Evolutionary conservation across 2,797 vertebrate species (phyloP), one percentile per base, ranked within the genome.

Genomic region (Scleropages formosus): DNA sequence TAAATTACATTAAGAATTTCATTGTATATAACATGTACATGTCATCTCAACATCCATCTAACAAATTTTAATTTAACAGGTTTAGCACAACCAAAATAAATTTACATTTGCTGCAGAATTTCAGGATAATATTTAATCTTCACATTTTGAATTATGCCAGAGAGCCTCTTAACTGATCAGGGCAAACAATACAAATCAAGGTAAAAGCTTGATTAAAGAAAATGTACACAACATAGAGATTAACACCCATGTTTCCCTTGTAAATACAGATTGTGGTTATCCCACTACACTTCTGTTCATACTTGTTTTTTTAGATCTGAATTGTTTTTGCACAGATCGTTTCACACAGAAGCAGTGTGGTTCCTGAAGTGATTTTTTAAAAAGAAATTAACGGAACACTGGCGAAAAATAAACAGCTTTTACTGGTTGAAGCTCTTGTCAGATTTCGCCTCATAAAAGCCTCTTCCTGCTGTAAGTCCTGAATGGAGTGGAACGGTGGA

Each of bases 401-500:
- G 31, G 6, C 2, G 8, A 61, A 15, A 61, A 20, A 1, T 4
- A 8, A 10, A 51, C 47, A 49, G 46, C 20, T 20, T 68, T n/a
- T 47, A 68, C 64, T 18, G 20, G 49, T 18, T 47, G 6, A 15
- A 18, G 10, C 0, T 22, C 12, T n/a, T 7, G 12, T 18, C n/a
- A 39, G 22, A 70, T 4, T 3, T 3, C 10, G n/a, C 11, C 7
- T 72, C 70, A 60, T n/a, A 72, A 20, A 8, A 97, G 89, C 78
- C 94, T 95, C 88, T 96, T 99, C 80, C 96, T 90, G 44, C 93
- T 94, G 80, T 93, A 95, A 18, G 86, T 92, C 81, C 86, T 93
- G 77, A 85, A 85, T 27, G 86, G 70, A 61, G 80, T 79, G 1
- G 64, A 86, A 67, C 69, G 90, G 75, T 79, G 86, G 49, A 94